Percentiles rank a stretch among this genome's conserved stretches.
Conservation (phyloP, 2,113 vertebrate species). For the Laticauda colubrina region DNA sequence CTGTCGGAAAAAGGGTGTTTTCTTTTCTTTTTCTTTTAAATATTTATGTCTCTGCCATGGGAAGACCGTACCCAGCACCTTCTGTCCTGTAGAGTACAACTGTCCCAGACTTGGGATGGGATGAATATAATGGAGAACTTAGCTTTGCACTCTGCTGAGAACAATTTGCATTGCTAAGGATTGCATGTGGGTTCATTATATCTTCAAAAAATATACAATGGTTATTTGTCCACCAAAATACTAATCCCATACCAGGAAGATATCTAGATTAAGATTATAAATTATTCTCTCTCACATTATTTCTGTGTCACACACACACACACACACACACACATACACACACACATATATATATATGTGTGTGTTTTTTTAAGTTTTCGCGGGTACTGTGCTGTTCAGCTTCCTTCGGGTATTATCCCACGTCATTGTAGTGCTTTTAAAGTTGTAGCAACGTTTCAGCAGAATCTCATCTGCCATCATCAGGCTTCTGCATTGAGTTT, state of each 20-base stretch:
- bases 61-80: background rate
- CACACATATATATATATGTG: too few species aligned
- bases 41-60: background rate
- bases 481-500: too few species aligned
- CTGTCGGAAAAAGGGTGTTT: background rate
- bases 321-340: too few species aligned
- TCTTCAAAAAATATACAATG: background rate
- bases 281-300: background rate
- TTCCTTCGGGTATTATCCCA: too few species aligned
- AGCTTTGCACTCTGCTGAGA: background rate
- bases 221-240: background rate
- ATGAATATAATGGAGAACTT: background rate
- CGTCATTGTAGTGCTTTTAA: too few species aligned
- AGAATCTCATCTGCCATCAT: too few species aligned
- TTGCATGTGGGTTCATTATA: background rate
- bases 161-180: background rate
- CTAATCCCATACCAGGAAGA: background rate
- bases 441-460: too few species aligned
- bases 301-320: background rate
- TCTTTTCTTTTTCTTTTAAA: background rate
- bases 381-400: too few species aligned
- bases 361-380: too few species aligned
- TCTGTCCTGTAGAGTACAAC: background rate
- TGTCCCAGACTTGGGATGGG: background rate
- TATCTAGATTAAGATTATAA: background rate